Percentiles rank a stretch among this genome's conserved stretches.
Conservation (phyloP, 2,888 invertebrate species). For the Andricus curvator region DNA sequence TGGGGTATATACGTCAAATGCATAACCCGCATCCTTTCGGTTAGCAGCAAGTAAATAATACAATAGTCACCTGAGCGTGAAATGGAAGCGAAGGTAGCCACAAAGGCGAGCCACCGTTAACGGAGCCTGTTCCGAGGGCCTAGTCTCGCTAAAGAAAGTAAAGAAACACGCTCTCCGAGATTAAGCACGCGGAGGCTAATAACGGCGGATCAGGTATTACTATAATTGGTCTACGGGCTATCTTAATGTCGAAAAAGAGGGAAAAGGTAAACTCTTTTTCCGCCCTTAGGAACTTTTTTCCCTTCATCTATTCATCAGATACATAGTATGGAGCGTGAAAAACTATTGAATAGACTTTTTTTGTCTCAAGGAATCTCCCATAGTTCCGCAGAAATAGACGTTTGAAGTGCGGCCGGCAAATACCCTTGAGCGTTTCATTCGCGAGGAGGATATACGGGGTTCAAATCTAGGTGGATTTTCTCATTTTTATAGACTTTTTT, state of each 20-base stretch:
- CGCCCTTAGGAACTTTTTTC: neutral
- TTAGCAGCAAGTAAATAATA: slow-evolving; percentile 54
- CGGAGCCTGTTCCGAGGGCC: slow-evolving; percentile 10
- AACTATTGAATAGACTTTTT: neutral
- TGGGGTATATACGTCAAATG: slow-evolving; percentile 52
- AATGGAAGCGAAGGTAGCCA: slow-evolving; percentile 53
- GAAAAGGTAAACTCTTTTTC: neutral
- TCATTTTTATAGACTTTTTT: neutral
- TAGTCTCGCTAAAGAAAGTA: slow-evolving; percentile 7
- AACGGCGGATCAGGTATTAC: slow-evolving; percentile 6
- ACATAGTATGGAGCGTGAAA: neutral
- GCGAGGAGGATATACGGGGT: neutral
- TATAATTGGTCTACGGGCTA: neutral
- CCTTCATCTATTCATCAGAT: neutral
- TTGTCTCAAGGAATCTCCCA: neutral
- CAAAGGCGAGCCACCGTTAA: slow-evolving; percentile 50
- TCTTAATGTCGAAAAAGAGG: neutral
- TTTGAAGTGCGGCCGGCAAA: neutral
- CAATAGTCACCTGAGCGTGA: slow-evolving; percentile 54
- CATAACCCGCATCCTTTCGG: slow-evolving; percentile 52
- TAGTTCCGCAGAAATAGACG: neutral
- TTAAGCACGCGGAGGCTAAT: slow-evolving; percentile 28
- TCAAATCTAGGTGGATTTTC: neutral
- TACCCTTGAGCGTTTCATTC: no score
- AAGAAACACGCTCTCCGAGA: slow-evolving; percentile 22